Base-by-base conservation (phyloP, 1,140 invertebrate species). In the Berghia stephanieae region DNA sequence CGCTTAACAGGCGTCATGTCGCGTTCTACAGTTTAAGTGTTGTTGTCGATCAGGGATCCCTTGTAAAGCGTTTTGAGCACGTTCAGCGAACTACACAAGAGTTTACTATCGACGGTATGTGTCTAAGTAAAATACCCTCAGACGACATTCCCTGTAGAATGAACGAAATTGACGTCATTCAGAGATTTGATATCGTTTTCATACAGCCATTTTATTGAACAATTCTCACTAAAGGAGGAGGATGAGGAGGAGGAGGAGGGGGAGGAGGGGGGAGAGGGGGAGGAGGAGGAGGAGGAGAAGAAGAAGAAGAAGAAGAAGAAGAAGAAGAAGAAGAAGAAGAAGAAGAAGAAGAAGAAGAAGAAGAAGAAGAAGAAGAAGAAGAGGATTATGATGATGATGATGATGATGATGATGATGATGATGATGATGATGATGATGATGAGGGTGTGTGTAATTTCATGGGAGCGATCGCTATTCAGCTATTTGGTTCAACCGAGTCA, bases 331-430 rank as follows among this genome's bases (percentile, higher is more conserved):
- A 18, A 70, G 36, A 24, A 31, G 43, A 40, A 75, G 16, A 4
- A 69, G 5, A 40, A 67, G 36, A 63, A 3, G 34, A 21, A 34
- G 77, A 38, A 21, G 46, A n/a, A 71, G 43, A 44, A n/a, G 52
- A 2, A 44, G 3, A 49, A 44, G 38, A 36, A 24, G 42, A 49
- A 44, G 34, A n/a, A 31, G 43, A 46, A 49, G 49, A 49, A 72
- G 43, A 55, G 27, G 27, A n/a, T 52, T 27, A 55, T 34, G 36
- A 42, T 24, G n/a, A 46, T 72, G n/a, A 55, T 3, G n/a, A 5
- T 69, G 67, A 42, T 69, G 67, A 42, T 69, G 67, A 42, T 69
- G 67, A 42, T 69, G 67, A 42, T 69, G 67, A n/a, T 69, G 36
- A 42, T 69, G 67, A 42, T 69, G 67, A 42, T 69, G 67, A 42